Base-by-base conservation (phyloP, 1,140 invertebrate genomes). In the Himalopsyche phryganea region DNA sequence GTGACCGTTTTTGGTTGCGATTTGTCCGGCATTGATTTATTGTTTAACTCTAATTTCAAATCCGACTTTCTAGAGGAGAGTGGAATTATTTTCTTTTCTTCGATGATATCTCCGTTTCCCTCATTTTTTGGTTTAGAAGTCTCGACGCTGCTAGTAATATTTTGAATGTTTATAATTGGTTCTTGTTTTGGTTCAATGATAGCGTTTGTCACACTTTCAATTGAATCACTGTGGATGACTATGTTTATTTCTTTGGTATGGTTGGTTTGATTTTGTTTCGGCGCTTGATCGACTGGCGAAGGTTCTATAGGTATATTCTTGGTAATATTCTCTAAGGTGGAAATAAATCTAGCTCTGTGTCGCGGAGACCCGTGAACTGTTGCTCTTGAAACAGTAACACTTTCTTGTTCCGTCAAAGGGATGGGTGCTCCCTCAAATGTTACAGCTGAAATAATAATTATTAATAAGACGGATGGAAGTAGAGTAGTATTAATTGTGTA, bases 11-110 rank as follows among this genome's bases (percentile, higher is more conserved):
- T 64, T 14, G 62, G 28, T 10, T 52, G 62, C 7, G 48, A 28
- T 51, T 60, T 63, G 36, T 60, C 54, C 20, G 38, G 47, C 10
- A 40, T 13, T 7, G 58, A 45, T 35, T 58, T 64, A 42, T 54
- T 60, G 32, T 59, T 60, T 17, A 64, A 36, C 14, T 60, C 58
- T 51, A 64, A 20, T 64, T 64, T 64, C 13, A 64, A 47, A 64
- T 60, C 62, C 19, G 58, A 60, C 48, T 64, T 64, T 40, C 50
- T 47, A 2, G 57, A 55, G 10, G 35, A 45, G 0, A 60, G 10
- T 2, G 46, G 23, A 14, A 28, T n/a, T 44, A 49, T 38, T 33
- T 28, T 55, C 6, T 7, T 18, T 1, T 44, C 46, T 23, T 33
- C 54, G 7, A 20, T 35, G n/a, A 47, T 28, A 33, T 35, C 23